Evolutionary conservation across 1,140 invertebrate genomes (phyloP).

Genomic region (Diabrotica virgifera): DNA sequence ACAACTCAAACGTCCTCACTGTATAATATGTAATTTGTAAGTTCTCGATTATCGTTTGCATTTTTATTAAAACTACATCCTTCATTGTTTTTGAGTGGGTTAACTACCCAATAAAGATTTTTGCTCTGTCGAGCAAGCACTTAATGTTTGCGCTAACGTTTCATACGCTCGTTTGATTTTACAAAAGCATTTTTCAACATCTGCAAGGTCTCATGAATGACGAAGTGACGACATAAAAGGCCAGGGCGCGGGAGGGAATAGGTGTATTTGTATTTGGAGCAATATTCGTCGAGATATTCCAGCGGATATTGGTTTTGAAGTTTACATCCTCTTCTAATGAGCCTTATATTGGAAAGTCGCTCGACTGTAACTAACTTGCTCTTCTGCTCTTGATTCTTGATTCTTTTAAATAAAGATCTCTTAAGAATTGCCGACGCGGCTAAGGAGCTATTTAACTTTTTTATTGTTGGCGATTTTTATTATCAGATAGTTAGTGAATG

Average conservation of each 20-base stretch:
- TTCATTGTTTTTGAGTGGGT: no score
- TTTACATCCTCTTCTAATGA: slow-evolving; percentile 36
- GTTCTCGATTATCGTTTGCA: no score
- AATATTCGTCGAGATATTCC: slow-evolving; percentile 25
- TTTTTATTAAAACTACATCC: no score
- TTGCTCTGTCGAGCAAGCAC: slow-evolving; percentile 13
- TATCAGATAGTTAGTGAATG: no score
- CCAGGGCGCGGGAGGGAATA: slow-evolving; percentile 15
- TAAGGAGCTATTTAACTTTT: not conserved
- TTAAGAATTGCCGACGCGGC: not conserved
- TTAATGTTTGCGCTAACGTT: slow-evolving; percentile 25
- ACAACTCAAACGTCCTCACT: no score
- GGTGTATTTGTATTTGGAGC: slow-evolving; percentile 27
- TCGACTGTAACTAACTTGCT: slow-evolving; percentile 25
- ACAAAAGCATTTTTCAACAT: slow-evolving; percentile 28
- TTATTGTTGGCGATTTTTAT: not conserved
- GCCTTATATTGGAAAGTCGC: slow-evolving; percentile 27
- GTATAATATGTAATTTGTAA: no score
- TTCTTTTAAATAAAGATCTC: slow-evolving; percentile 24
- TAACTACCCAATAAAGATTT: no score
- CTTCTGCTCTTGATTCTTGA: slow-evolving; percentile 20
- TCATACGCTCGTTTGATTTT: slow-evolving; percentile 28
- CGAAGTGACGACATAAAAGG: slow-evolving; percentile 12
- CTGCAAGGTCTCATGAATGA: slow-evolving; percentile 22
- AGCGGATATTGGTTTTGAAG: slow-evolving; percentile 33